These are phyloP conservation scores for Himantopus leucocephalus DNA, from an alignment of 2,113 vertebrate genomes.

Conservation along the genomic window DNA sequence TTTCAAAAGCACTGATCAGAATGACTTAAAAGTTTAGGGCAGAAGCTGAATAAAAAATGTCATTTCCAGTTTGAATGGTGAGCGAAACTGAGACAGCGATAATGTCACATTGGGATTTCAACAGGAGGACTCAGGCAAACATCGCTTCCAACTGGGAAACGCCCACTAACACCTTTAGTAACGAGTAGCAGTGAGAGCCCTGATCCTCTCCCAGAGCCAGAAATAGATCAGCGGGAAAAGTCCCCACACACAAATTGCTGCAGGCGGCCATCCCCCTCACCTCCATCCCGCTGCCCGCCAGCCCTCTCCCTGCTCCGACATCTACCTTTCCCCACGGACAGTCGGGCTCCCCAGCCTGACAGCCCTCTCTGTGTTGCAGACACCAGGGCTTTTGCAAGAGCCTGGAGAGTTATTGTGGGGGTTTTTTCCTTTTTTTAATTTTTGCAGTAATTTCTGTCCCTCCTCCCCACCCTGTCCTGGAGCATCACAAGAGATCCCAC, in stretches of 20 bases:
- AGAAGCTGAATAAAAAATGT: neutral
- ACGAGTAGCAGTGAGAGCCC: neutral
- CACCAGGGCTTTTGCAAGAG: neutral
- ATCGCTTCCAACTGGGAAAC: fast-evolving
- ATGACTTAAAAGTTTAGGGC: neutral
- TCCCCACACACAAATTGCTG: neutral
- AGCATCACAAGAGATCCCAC: neutral
- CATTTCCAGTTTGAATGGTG: neutral
- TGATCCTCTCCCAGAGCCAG: neutral
- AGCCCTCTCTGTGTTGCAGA: neutral
- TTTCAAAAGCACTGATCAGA: neutral
- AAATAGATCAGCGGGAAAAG: neutral
- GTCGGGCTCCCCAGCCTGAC: neutral
- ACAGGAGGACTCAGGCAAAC: neutral
- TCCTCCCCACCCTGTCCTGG: neutral
- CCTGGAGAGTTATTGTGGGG: neutral
- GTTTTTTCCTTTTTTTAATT: too few species aligned
- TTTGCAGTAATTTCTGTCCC: neutral
- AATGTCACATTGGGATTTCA: neutral
- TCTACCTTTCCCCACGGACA: fast-evolving
- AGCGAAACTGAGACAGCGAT: neutral
- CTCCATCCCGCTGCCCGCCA: fast-evolving
- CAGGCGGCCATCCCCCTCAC: neutral
- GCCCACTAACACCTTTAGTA: neutral
- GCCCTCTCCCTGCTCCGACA: neutral